Percentiles rank a stretch among this genome's conserved stretches.
Conservation (phyloP, 1,140 invertebrate genomes). For the Episyrphus balteatus region DNA sequence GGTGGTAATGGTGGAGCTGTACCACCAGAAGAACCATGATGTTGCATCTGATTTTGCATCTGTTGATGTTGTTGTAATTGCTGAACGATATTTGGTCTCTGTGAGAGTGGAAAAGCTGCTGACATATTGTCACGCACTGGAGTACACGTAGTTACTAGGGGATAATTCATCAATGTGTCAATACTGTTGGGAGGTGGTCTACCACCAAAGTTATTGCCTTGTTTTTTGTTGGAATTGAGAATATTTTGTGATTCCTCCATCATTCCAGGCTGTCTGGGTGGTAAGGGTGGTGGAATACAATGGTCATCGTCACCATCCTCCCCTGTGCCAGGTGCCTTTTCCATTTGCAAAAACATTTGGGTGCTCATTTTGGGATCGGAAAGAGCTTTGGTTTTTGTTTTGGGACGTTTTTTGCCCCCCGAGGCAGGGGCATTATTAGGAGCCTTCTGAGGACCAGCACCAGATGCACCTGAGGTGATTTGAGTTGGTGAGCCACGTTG, state of each 20-base stretch:
- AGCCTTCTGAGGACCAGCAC: background rate
- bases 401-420: conserved; percentile 24
- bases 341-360: conserved; percentile 37
- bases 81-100: conserved; percentile 45
- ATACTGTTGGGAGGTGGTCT: conserved; percentile 34
- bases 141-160: conserved; percentile 33
- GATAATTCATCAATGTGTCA: conserved; percentile 34
- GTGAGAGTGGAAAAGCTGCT: conserved; percentile 31
- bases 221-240: background rate
- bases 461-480: background rate
- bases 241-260: conserved; percentile 18
- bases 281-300: conserved; percentile 30
- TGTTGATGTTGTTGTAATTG: conserved; percentile 37
- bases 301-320: conserved; percentile 14
- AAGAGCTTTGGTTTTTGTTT: conserved; percentile 31
- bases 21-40: conserved; percentile 5
- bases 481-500: conserved; percentile 15
- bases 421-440: conserved; percentile 7
- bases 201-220: conserved; percentile 11
- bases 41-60: conserved; percentile 15
- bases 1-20: conserved; percentile 10
- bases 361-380: conserved; percentile 38
- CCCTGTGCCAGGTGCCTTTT: conserved; percentile 3
- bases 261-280: conserved; percentile 30
- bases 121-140: conserved; percentile 34